Evolutionary conservation across 2,888 invertebrate species (phyloP).

Genomic region (Sarcophaga subvicina): DNA sequence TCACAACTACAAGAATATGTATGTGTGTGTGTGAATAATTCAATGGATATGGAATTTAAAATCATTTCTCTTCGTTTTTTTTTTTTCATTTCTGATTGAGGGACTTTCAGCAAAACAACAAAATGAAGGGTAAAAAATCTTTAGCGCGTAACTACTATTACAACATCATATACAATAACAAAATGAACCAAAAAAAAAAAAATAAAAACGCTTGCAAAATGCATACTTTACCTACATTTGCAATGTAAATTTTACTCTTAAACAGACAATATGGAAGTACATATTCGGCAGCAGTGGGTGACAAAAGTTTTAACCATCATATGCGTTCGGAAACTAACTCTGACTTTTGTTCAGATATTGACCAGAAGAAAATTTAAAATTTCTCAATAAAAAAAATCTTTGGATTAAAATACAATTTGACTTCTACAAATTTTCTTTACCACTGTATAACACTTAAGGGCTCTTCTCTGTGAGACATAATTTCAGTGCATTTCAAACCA

Average conservation of each 20-base stretch:
- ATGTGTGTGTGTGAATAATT: constrained; percentile 43
- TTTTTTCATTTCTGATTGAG: background rate
- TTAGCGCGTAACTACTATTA: constrained; percentile 4
- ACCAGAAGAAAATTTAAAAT: background rate
- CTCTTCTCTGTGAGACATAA: background rate
- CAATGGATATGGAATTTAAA: constrained; percentile 32
- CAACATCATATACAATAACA: background rate
- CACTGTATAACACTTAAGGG: background rate
- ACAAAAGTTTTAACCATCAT: background rate
- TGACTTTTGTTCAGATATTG: no score
- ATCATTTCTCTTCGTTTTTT: background rate
- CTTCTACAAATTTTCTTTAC: background rate
- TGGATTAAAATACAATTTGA: no score
- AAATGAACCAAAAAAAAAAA: background rate
- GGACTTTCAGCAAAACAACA: background rate
- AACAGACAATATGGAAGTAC: background rate
- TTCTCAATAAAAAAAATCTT: background rate
- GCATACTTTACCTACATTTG: constrained; percentile 48
- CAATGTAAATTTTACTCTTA: constrained; percentile 23
- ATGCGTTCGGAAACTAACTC: no score
- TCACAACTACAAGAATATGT: constrained; percentile 1
- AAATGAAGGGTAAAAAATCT: background rate
- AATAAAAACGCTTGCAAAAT: background rate
- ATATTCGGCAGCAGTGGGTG: background rate
- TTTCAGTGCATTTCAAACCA: constrained; percentile 40